These are phyloP conservation scores for Pardosa pseudoannulata DNA, from an alignment of 2,888 invertebrate genomes.

Conservation along the genomic window DNA sequence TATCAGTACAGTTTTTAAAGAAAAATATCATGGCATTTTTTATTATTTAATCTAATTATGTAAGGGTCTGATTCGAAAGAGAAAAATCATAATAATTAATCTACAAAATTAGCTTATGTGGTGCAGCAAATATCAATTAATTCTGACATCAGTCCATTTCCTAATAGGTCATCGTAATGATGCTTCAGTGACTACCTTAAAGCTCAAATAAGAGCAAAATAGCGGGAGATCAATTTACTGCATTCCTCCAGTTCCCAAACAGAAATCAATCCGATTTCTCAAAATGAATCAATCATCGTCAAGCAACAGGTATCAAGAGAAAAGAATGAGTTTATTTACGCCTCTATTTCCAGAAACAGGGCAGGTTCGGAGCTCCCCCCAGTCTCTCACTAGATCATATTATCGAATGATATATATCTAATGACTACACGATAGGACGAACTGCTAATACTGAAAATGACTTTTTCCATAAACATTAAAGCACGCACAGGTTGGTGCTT, in stretches of 20 bases:
- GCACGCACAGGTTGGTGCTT: conserved; percentile 9
- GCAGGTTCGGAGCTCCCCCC: not conserved
- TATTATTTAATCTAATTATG: too few species aligned
- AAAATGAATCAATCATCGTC: conserved; percentile 8
- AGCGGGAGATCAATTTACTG: not conserved
- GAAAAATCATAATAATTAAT: too few species aligned
- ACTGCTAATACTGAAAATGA: conserved; percentile 60
- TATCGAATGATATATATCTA: conserved; percentile 51
- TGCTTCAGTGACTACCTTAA: too few species aligned
- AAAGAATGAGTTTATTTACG: conserved; percentile 38
- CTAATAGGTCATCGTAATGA: too few species aligned
- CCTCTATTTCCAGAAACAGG: conserved; percentile 25
- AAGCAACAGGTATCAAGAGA: conserved; percentile 51
- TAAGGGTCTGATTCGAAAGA: too few species aligned
- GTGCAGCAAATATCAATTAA: too few species aligned
- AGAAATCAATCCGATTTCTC: not conserved
- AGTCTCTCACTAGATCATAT: conserved; percentile 18
- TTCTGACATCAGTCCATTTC: too few species aligned
- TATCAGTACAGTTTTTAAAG: too few species aligned
- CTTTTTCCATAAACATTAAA: conserved; percentile 64
- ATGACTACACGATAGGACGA: conserved; percentile 35
- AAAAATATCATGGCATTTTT: too few species aligned
- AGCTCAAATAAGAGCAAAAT: too few species aligned
- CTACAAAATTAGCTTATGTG: too few species aligned
- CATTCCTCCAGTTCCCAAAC: not conserved